phyloP scores from a whole-genome alignment of 1,140 invertebrate species.

The Daktulosphaira vitifoliae region DNA sequence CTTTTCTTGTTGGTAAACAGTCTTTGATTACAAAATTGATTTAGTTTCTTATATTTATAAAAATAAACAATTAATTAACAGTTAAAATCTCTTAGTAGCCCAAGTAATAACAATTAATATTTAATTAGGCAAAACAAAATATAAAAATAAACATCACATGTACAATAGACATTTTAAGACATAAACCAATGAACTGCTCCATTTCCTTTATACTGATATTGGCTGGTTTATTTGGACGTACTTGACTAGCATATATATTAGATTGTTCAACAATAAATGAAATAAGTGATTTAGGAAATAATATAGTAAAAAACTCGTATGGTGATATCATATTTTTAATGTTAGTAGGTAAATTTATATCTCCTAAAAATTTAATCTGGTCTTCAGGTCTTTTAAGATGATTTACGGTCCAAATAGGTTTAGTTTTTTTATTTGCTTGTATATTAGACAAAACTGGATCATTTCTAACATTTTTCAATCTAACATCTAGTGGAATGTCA shows the following conservation, averaged over 20 bases:
- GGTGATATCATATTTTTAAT: background rate
- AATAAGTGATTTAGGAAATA: background rate
- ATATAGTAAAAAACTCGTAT: background rate
- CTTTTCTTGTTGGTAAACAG: no score
- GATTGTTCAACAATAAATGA: no score
- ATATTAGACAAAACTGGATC: background rate
- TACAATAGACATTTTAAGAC: background rate
- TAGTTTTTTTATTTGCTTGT: background rate
- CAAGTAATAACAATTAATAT: no score
- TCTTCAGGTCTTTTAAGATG: background rate
- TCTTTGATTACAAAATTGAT: slow-evolving; percentile 38
- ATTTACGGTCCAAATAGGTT: background rate
- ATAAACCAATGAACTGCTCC: slow-evolving; percentile 11
- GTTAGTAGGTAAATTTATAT: no score
- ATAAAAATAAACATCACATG: slow-evolving; percentile 38
- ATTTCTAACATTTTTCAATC: background rate
- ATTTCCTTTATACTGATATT: no score
- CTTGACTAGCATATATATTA: no score
- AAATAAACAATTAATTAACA: no score
- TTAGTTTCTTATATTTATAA: slow-evolving; percentile 16
- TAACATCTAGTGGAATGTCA: background rate
- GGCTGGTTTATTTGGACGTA: no score
- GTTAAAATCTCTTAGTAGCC: no score
- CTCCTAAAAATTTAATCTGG: background rate
- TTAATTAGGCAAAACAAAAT: no score